A percentile compares a stretch with the other conserved stretches of the same genome.
Conservation (phyloP, 2,797 vertebrate species). For the Xyrichtys novacula region DNA sequence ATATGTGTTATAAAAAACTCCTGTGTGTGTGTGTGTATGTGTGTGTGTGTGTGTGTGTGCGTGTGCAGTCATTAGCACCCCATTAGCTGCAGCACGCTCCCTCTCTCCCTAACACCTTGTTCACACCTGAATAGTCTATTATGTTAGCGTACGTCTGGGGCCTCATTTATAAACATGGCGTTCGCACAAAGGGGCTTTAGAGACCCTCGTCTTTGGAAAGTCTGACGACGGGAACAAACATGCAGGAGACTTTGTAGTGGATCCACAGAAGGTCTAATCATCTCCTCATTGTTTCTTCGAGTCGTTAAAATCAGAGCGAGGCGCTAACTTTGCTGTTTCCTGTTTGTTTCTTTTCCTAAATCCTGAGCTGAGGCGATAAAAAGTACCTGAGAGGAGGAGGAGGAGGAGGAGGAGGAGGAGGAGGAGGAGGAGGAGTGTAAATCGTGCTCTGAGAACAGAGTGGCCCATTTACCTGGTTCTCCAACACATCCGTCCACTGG, state of each 20-base stretch:
- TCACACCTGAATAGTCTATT: constrained; percentile 49
- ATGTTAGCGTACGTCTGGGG: neutral
- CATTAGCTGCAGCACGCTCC: constrained; percentile 41
- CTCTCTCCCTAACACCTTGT: constrained; percentile 46
- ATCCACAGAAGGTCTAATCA: constrained; percentile 39
- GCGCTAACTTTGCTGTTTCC: neutral
- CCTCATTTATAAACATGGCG: constrained; percentile 46
- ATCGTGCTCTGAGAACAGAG: constrained; percentile 20
- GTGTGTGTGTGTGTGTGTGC: neutral
- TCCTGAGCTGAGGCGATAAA: constrained; percentile 11
- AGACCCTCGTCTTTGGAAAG: constrained; percentile 35
- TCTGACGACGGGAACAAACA: constrained; percentile 19
- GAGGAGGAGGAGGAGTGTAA: constrained; percentile 26
- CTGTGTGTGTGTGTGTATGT: neutral
- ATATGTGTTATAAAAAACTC: constrained; percentile 11
- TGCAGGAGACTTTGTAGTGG: constrained; percentile 34
- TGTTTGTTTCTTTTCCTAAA: constrained; percentile 30
- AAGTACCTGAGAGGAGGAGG: neutral
- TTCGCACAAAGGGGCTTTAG: constrained; percentile 17
- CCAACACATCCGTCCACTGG: constrained; percentile 25
- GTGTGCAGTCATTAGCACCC: constrained; percentile 34
- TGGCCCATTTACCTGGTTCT: constrained; percentile 57
- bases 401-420: too few species aligned
- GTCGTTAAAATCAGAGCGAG: constrained; percentile 5
- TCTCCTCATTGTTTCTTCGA: constrained; percentile 9